These are phyloP conservation scores for Stegostoma tigrinum DNA, from an alignment of 2,113 vertebrate species.

Conservation along the genomic window DNA sequence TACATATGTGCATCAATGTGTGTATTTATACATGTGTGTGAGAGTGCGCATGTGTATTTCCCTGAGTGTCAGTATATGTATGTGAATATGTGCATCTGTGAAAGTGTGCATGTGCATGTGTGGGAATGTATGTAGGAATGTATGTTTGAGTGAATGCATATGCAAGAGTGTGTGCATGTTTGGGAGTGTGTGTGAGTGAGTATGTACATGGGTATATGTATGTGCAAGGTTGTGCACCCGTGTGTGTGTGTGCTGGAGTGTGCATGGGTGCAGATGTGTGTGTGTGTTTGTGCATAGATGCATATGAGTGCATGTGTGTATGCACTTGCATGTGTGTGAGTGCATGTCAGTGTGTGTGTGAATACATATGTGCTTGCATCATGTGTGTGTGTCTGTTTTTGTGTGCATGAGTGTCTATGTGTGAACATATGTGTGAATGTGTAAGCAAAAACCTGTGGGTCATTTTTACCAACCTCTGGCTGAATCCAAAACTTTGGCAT, in stretches of 20 bases:
- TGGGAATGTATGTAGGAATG: neutral
- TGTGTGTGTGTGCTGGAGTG: neutral
- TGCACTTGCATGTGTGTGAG: neutral
- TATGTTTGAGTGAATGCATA: neutral
- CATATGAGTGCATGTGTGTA: neutral
- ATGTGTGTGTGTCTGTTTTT: neutral
- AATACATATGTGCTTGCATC: neutral
- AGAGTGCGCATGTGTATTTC: neutral
- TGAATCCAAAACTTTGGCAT: neutral
- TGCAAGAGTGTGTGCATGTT: neutral
- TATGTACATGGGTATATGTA: neutral
- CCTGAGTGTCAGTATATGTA: neutral
- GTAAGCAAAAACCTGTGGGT: neutral
- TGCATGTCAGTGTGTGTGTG: neutral
- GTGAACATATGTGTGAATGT: neutral
- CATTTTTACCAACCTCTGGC: neutral
- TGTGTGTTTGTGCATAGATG: neutral
- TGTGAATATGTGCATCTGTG: neutral
- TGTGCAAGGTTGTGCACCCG: neutral
- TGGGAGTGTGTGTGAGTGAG: neutral
- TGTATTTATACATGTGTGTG: neutral
- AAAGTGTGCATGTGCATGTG: neutral
- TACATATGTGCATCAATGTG: neutral
- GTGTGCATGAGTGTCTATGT: neutral
- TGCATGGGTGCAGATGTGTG: neutral